Evolutionary conservation across 2,888 invertebrate genomes (phyloP).

Genomic region (Spodoptera littoralis): DNA sequence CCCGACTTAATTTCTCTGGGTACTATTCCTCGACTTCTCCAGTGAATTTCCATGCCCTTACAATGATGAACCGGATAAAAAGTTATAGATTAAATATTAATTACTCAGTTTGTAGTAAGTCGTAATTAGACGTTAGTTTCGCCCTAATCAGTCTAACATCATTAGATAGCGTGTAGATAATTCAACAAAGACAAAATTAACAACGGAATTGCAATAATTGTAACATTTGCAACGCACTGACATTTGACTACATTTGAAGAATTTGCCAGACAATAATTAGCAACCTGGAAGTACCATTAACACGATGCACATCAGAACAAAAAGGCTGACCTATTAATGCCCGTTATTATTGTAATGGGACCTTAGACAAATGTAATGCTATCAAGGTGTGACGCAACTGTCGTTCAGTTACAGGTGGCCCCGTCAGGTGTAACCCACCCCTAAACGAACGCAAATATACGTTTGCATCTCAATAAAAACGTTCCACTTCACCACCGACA

Average conservation of each 20-base stretch:
- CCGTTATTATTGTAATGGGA: constrained; percentile 71
- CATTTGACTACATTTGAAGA: constrained; percentile 43
- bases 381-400: constrained; percentile 82
- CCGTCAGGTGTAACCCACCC: constrained; percentile 76
- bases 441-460: constrained; percentile 60
- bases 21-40: no score
- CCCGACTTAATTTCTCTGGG: no score
- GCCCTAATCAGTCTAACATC: constrained; percentile 11
- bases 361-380: constrained; percentile 59
- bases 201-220: constrained; percentile 20
- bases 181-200: constrained; percentile 26
- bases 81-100: no score
- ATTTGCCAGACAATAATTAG: constrained; percentile 47
- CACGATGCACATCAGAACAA: constrained; percentile 47
- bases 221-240: constrained; percentile 34
- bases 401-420: constrained; percentile 74
- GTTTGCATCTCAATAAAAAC: constrained; percentile 24
- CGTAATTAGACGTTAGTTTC: not conserved
- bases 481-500: constrained; percentile 4
- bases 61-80: no score
- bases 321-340: constrained; percentile 63
- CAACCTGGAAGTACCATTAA: constrained; percentile 49
- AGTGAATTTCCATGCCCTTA: no score
- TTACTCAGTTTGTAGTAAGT: no score
- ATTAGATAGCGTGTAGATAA: constrained; percentile 17